Conservation (phyloP, 2,113 vertebrate genomes). For the Siphamia tubifer region DNA sequence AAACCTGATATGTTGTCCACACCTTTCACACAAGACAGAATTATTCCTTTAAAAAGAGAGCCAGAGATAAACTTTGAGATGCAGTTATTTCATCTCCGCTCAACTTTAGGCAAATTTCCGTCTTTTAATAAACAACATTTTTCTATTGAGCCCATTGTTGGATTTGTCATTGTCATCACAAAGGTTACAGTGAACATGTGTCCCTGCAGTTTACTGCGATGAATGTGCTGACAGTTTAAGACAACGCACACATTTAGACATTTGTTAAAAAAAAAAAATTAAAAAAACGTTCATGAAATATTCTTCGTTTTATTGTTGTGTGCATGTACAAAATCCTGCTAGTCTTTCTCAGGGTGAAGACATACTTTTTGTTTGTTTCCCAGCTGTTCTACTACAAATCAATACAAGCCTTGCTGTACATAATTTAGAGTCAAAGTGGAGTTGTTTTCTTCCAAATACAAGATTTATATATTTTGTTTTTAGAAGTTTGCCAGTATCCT, state of each 20-base stretch:
- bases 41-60: conserved; percentile 47
- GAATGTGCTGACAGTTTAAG: not conserved
- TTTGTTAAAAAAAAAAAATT: too few species aligned
- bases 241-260: not conserved
- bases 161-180: conserved; percentile 42
- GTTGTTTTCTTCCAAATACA: conserved; percentile 25
- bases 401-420: conserved; percentile 31
- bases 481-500: conserved; percentile 42
- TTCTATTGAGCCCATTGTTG: conserved; percentile 26
- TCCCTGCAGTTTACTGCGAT: not conserved
- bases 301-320: conserved; percentile 33
- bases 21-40: conserved; percentile 59
- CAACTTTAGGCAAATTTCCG: conserved; percentile 55
- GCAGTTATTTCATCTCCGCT: conserved; percentile 51
- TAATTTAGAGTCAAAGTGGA: conserved; percentile 36
- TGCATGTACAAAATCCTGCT: conserved; percentile 29
- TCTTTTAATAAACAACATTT: conserved; percentile 62
- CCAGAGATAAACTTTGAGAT: conserved; percentile 54
- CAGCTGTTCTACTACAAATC: conserved; percentile 48
- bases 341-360: conserved; percentile 18
- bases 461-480: conserved; percentile 55
- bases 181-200: conserved; percentile 42
- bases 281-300: not conserved
- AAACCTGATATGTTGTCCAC: conserved; percentile 28
- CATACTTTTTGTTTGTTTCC: conserved; percentile 41